These are phyloP conservation scores for Lepidurus couesii DNA, from an alignment of 1,140 invertebrate species.

Conservation along the genomic window DNA sequence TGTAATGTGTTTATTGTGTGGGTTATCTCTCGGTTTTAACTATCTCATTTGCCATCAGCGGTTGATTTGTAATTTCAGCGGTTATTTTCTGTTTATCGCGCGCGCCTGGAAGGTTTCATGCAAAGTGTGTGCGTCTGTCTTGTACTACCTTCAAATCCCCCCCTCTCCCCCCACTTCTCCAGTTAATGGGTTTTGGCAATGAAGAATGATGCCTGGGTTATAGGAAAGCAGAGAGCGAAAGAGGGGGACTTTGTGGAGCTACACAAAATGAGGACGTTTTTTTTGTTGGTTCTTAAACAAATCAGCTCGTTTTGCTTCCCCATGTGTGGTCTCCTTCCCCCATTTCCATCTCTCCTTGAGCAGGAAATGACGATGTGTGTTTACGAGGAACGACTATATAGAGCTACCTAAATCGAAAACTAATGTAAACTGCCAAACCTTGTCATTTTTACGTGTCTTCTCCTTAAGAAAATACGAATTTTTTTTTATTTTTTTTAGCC, in stretches of 20 bases:
- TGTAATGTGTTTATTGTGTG: background rate
- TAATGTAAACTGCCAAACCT: constrained; percentile 22
- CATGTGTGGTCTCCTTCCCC: background rate
- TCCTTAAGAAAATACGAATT: background rate
- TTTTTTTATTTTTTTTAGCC: background rate
- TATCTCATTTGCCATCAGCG: background rate
- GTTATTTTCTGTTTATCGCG: background rate
- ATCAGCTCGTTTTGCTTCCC: background rate
- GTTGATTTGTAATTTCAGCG: background rate
- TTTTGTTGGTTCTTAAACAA: constrained; percentile 4
- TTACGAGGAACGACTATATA: background rate
- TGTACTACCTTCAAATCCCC: background rate
- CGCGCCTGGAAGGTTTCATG: background rate
- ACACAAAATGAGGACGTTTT: background rate
- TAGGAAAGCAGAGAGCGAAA: background rate
- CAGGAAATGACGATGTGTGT: constrained; percentile 8
- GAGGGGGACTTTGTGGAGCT: background rate
- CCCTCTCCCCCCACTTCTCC: background rate
- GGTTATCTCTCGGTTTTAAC: background rate
- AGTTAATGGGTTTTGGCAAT: constrained; percentile 5
- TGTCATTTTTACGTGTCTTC: constrained; percentile 11
- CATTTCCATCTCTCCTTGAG: background rate
- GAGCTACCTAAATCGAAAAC: constrained; percentile 1
- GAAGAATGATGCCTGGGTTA: constrained; percentile 8
- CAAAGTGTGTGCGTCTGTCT: background rate